Evolutionary conservation across 1,140 invertebrate species (phyloP), one percentile per base, ranked within the genome.

Genomic region (Zaprionus camerounensis): DNA sequence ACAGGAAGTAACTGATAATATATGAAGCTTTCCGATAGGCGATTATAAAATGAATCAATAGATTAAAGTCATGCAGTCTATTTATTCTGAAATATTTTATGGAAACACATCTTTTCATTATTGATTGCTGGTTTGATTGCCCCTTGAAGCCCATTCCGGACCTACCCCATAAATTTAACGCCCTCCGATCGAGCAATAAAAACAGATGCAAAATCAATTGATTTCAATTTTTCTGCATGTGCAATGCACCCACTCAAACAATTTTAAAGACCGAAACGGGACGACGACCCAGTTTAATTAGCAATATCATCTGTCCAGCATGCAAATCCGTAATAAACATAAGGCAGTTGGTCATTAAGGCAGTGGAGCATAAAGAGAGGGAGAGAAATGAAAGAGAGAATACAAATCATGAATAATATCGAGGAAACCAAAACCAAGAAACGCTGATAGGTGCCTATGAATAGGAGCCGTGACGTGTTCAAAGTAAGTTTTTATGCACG

Each of bases 141-240:
- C n/a, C 13, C 46, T 12, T n/a, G 15, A 2, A 17, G 38, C 13
- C 38, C 5, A 44, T 17, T 46, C 20, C 12, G 20, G 12, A 12
- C 46, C 20, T 51, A 51, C 11, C 9, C 46, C 20, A 24, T 67
- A 59, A 57, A 53, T 6, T 24, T 20, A 51, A 26, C 49, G 49
- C 31, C 24, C 17, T 51, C 9, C 12, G 15, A 31, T 64, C 7
- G 62, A 28, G 6, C 49, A 87, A 83, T 78, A 59, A 13, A 65
- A 31, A 7, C n/a, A 58, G 61, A 68, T 83, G 34, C 44, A 11
- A 34, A 51, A 28, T 72, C 53, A 88, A 88, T 88, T 88, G 81
- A 71, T 81, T 71, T 84, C 38, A 88, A 81, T 87, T 88, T 34
- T 34, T 17, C 0, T 84, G 81, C 84, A 87, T 78, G 81, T 87